Evolutionary conservation across 2,888 invertebrate genomes (phyloP).

Genomic region (Globia sparganii): DNA sequence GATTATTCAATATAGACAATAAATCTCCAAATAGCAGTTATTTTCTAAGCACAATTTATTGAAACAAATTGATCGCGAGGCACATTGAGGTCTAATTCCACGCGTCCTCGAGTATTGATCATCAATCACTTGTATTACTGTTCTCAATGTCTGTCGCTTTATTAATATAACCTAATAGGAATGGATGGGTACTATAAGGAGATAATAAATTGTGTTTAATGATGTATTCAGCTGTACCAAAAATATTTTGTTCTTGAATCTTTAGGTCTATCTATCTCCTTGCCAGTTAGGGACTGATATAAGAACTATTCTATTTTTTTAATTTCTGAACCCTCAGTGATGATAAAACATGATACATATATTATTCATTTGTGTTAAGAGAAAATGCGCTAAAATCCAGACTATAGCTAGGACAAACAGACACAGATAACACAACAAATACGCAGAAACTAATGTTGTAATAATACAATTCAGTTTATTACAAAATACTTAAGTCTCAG

Average conservation of each 20-base stretch:
- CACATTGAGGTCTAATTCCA: constrained; percentile 28
- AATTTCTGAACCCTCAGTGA: neutral
- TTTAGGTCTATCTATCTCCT: neutral
- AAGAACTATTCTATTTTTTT: neutral
- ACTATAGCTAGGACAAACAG: neutral
- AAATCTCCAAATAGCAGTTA: constrained; percentile 27
- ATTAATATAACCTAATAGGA: constrained; percentile 39
- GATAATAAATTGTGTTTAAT: constrained; percentile 19
- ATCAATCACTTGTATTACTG: constrained; percentile 57
- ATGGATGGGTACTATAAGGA: constrained; percentile 29
- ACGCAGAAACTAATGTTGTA: neutral
- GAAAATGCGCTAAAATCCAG: neutral
- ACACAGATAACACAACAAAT: neutral
- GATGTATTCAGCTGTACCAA: constrained; percentile 1
- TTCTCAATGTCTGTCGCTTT: constrained; percentile 39
- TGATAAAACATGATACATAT: neutral
- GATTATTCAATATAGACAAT: neutral
- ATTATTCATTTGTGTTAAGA: neutral
- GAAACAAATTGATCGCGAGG: constrained; percentile 34
- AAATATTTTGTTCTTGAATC: constrained; percentile 3
- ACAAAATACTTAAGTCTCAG: constrained; percentile 5
- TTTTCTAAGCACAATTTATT: constrained; percentile 18
- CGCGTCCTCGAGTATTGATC: constrained; percentile 27
- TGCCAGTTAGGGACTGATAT: neutral
- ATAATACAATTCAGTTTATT: constrained; percentile 34